Base-by-base conservation (phyloP, 1,140 invertebrate species). In the Hydropsyche tenuis region DNA sequence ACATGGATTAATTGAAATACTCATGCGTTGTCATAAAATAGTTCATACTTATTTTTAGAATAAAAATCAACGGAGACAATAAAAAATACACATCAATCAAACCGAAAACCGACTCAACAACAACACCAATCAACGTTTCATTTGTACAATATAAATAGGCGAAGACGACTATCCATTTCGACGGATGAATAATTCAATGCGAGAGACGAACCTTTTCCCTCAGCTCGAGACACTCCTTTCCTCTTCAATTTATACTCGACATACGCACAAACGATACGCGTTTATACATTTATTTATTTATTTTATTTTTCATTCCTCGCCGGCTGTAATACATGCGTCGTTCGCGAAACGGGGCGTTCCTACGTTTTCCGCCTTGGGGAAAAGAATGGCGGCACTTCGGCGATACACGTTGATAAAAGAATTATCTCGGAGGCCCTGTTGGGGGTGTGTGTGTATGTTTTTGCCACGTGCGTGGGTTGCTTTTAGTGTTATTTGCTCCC, bases 321-420 rank as follows among this genome's bases (percentile, higher is more conserved):
- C 9, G 9, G 3, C 30, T 37, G 3, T 37, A 9, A 37, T 37
- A 37, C 30, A 37, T 37, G 30, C 3, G 30, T 4, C 30, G 30
- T 37, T 37, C 9, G 30, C 30, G 9, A 37, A 37, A 37, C 30
- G 9, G 30, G 30, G 30, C 3, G 30, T 37, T 37, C 9, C 30
- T 9, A 37, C 30, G 30, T 37, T 37, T 37, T 37, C 3, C 30
- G 30, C 30, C 30, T 37, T 9, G 3, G 30, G 30, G 7, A 22
- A 3, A 16, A 65, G 27, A 65, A 65, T 43, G 14, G 63, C 14
- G 42, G 25, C 27, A 63, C 60, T 63, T 37, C 25, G 18, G 27
- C 27, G 27, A 63, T 63, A 63, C 60, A 27, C 48, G 20, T 53
- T 43, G 63, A 65, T 65, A 65, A 65, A 65, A 65, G n/a, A 65